Conservation (phyloP, 2,797 vertebrate species). For the Avahi laniger region DNA sequence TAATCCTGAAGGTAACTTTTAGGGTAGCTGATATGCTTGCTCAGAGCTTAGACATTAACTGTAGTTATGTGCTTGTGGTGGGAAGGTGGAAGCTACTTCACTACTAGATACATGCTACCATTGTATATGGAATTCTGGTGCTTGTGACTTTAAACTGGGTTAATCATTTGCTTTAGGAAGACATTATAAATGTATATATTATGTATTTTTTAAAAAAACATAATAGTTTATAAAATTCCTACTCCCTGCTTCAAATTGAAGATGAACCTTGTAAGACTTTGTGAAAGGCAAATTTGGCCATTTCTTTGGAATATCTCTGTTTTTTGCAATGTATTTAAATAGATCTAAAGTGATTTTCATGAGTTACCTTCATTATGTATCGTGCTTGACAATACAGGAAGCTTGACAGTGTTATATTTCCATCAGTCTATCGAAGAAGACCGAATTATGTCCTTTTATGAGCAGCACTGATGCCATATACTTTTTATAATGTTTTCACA, state of each 20-base stretch:
- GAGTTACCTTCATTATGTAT: slow-evolving; percentile 59
- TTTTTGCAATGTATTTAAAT: slow-evolving; percentile 62
- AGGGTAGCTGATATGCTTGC: slow-evolving; percentile 73
- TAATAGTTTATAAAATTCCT: slow-evolving; percentile 60
- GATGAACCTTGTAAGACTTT: slow-evolving; percentile 61
- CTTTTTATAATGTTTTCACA: slow-evolving; percentile 54
- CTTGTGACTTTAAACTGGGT: slow-evolving; percentile 58
- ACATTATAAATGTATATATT: background rate
- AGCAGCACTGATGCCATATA: background rate
- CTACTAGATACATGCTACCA: slow-evolving; percentile 60
- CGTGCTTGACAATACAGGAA: slow-evolving; percentile 59
- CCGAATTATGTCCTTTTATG: slow-evolving; percentile 48
- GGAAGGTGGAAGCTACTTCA: slow-evolving; percentile 64
- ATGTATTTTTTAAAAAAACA: background rate
- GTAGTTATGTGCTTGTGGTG: slow-evolving; percentile 25
- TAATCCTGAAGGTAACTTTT: slow-evolving; percentile 83
- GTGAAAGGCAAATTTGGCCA: slow-evolving; percentile 49
- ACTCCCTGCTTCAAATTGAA: slow-evolving; percentile 51
- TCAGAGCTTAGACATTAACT: slow-evolving; percentile 67
- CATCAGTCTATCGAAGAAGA: slow-evolving; percentile 42
- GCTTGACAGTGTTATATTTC: slow-evolving; percentile 67
- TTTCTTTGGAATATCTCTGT: slow-evolving; percentile 63
- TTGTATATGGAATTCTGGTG: slow-evolving; percentile 60
- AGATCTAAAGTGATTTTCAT: slow-evolving; percentile 60
- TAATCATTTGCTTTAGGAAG: slow-evolving; percentile 73